These are phyloP conservation scores for crab-eating macaque (Macaca fascicularis) DNA, from an alignment of 2,113 vertebrate genomes.

Conservation along the genomic window T2T-MFA8v1.1 NC_088380.1:121749501-121750000, in stretches of 20 bases:
- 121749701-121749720: background rate
- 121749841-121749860: background rate
- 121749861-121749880: background rate
- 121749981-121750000: background rate
- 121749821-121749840: background rate
- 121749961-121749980: background rate
- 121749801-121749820: background rate
- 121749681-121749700: background rate
- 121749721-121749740: background rate
- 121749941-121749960: background rate
- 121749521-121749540: background rate
- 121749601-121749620: background rate
- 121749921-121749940: background rate
- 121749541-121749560: background rate
- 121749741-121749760: background rate
- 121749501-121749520: background rate
- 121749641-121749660: background rate
- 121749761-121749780: conserved; percentile 4
- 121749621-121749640: background rate
- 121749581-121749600: background rate
- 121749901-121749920: background rate
- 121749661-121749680: background rate
- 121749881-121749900: background rate
- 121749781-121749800: background rate
- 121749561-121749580: background rate